phyloP scores from a whole-genome alignment of 1,140 invertebrate genomes.

The Dinothrombium tinctorium region DNA sequence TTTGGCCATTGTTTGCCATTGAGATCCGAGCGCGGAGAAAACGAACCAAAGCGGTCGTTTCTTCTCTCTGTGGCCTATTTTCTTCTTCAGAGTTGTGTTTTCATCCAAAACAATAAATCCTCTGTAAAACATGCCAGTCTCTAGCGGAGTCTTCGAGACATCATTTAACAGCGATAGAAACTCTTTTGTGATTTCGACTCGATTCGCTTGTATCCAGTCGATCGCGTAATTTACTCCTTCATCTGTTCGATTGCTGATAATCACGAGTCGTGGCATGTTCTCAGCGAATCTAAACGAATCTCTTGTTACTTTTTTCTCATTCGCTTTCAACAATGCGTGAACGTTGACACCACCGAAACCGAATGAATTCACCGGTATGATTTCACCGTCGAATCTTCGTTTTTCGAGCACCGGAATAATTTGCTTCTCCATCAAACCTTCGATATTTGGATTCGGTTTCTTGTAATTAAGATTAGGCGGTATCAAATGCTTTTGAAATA shows the following conservation, averaged over 20 bases:
- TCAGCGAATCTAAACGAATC: slow-evolving; percentile 5
- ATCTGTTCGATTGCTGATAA: slow-evolving; percentile 9
- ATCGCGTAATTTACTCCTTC: slow-evolving; percentile 22
- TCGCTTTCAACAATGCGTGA: slow-evolving; percentile 53
- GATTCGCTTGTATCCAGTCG: slow-evolving; percentile 19
- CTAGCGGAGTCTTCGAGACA: neutral
- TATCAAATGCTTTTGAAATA: slow-evolving; percentile 63
- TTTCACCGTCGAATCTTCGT: slow-evolving; percentile 29
- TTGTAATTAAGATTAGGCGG: slow-evolving; percentile 73
- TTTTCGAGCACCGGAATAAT: slow-evolving; percentile 33
- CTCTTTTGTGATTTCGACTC: slow-evolving; percentile 42
- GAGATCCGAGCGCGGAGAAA: slow-evolving; percentile 86
- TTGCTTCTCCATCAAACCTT: slow-evolving; percentile 54
- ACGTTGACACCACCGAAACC: slow-evolving; percentile 42
- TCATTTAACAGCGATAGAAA: slow-evolving; percentile 72
- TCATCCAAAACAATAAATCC: neutral
- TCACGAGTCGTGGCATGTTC: slow-evolving; percentile 25
- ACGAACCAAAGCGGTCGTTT: slow-evolving; percentile 36
- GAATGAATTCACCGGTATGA: slow-evolving; percentile 10
- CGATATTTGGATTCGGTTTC: slow-evolving; percentile 62
- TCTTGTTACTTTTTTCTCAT: neutral
- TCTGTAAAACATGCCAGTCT: neutral
- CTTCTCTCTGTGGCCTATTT: neutral
- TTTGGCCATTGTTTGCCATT: slow-evolving; percentile 82
- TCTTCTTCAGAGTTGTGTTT: neutral